A percentile compares a stretch with the other conserved stretches of the same genome.
Evolutionary conservation across 1,140 invertebrate genomes (phyloP).

Genomic region (Nymphalis io): DNA sequence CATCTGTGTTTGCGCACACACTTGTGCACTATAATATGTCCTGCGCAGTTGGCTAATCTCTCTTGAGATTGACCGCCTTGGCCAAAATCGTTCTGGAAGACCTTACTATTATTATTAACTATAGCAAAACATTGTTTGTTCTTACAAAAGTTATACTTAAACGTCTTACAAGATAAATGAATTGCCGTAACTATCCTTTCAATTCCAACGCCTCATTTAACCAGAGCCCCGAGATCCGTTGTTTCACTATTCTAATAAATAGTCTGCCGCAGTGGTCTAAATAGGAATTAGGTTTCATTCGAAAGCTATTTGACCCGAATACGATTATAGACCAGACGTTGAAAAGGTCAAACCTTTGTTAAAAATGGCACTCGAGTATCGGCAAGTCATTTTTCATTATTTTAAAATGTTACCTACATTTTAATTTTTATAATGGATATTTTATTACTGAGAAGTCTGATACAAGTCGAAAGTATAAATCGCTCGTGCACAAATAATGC

Average conservation of each 20-base stretch:
- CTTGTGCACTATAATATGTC: too few species aligned
- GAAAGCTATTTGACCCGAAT: slow-evolving; percentile 43
- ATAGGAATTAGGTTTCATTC: slow-evolving; percentile 35
- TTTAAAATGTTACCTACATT: not conserved
- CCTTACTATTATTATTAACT: too few species aligned
- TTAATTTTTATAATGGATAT: not conserved
- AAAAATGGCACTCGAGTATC: slow-evolving; percentile 13
- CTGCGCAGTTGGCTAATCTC: too few species aligned
- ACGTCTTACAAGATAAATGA: not conserved
- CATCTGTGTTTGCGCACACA: too few species aligned
- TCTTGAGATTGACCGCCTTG: too few species aligned
- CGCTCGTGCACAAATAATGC: too few species aligned
- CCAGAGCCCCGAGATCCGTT: not conserved
- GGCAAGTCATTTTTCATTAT: slow-evolving; percentile 15
- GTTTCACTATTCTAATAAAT: slow-evolving; percentile 11
- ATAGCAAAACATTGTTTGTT: too few species aligned
- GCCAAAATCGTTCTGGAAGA: too few species aligned
- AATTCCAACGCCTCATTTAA: not conserved
- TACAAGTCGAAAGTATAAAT: too few species aligned
- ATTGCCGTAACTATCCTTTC: not conserved
- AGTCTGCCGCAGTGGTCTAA: not conserved
- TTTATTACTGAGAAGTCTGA: too few species aligned
- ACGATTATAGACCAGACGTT: slow-evolving; percentile 41
- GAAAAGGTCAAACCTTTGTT: slow-evolving; percentile 40
- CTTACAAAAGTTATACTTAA: too few species aligned